phyloP scores from a whole-genome alignment of 2,888 invertebrate species.

The Perithous albicinctus region DNA sequence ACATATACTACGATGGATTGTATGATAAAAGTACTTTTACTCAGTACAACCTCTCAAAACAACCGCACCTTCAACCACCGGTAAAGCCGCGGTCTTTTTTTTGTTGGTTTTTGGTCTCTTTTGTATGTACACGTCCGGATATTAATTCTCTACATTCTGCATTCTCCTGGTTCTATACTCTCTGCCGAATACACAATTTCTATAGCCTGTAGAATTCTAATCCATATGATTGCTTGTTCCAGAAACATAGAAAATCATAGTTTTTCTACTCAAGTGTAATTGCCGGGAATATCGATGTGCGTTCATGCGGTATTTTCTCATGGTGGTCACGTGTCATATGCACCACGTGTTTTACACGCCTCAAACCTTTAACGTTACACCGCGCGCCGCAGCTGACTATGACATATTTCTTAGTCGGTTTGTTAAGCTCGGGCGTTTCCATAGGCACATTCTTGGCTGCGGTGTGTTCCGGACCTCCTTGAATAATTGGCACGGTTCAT shows the following conservation, averaged over 20 bases:
- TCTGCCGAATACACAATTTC: too few species aligned
- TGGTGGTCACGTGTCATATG: conserved; percentile 70
- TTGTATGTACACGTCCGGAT: too few species aligned
- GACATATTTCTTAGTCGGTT: conserved; percentile 33
- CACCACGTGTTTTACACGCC: conserved; percentile 69
- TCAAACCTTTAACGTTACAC: conserved; percentile 26
- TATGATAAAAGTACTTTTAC: conserved; percentile 1
- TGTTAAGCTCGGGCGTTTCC: conserved; percentile 46
- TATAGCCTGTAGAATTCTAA: too few species aligned
- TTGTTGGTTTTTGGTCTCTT: conserved; percentile 65
- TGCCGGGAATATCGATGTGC: conserved; percentile 62
- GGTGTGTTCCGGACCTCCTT: conserved; percentile 43
- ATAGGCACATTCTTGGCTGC: conserved; percentile 57
- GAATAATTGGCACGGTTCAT: conserved; percentile 61
- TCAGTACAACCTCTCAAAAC: conserved; percentile 5
- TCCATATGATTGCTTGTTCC: too few species aligned
- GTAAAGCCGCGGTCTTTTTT: too few species aligned
- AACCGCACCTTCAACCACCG: not conserved
- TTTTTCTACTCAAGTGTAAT: conserved; percentile 48
- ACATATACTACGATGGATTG: not conserved
- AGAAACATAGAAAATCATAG: too few species aligned
- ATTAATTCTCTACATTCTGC: too few species aligned
- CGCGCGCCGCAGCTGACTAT: conserved; percentile 31
- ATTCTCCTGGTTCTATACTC: too few species aligned
- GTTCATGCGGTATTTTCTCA: conserved; percentile 70